Conservation (phyloP, 2,888 invertebrate species). For the Eupithecia centaureata region DNA sequence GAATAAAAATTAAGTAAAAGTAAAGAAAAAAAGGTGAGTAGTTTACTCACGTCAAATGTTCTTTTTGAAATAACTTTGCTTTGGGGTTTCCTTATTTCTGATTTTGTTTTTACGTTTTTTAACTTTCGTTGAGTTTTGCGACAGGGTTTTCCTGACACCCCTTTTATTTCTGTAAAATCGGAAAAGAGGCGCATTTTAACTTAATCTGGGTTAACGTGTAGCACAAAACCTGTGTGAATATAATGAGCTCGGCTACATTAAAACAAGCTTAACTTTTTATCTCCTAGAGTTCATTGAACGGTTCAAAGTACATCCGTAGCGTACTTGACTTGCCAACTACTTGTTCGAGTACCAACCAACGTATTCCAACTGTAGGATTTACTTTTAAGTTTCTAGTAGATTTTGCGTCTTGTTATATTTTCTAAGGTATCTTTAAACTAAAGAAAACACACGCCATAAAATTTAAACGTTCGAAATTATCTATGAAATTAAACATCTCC, state of each 20-base stretch:
- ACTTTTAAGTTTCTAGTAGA: neutral
- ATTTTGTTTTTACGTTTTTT: neutral
- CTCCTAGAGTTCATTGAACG: conserved; percentile 5
- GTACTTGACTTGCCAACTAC: neutral
- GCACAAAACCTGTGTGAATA: neutral
- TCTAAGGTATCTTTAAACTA: too few species aligned
- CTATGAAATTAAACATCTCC: neutral
- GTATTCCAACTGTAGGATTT: neutral
- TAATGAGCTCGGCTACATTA: conserved; percentile 2
- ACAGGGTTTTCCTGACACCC: neutral
- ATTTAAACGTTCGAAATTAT: too few species aligned
- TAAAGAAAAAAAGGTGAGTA: too few species aligned
- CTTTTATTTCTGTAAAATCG: neutral
- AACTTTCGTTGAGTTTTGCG: too few species aligned
- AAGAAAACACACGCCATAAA: too few species aligned
- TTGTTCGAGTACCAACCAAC: neutral
- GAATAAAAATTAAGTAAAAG: neutral
- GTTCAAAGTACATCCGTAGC: neutral
- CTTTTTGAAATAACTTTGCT: neutral
- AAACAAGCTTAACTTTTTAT: conserved; percentile 3
- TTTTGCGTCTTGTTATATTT: neutral
- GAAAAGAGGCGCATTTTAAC: neutral
- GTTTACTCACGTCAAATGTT: neutral
- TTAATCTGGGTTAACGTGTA: neutral
- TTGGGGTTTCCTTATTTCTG: neutral